Conservation (phyloP, 2,888 invertebrate genomes). For the Mimas tiliae region DNA sequence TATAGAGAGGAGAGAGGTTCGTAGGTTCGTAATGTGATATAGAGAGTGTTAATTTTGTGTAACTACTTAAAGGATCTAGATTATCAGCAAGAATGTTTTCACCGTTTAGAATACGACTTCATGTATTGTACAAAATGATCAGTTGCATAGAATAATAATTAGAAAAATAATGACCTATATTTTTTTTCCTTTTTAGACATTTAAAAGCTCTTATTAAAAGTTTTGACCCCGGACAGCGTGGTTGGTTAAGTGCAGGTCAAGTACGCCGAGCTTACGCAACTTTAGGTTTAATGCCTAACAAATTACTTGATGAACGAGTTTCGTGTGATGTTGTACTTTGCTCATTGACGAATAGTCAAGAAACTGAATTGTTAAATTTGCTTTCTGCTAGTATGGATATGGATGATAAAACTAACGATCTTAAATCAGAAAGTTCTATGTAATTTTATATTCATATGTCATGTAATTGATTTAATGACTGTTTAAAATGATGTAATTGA, state of each 20-base stretch:
- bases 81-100: too few relatives aligned
- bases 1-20: too few relatives aligned
- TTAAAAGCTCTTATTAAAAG: slow-evolving; percentile 70
- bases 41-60: too few relatives aligned
- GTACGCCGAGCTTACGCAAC: slow-evolving; percentile 61
- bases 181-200: slow-evolving; percentile 52
- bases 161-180: too few relatives aligned
- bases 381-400: slow-evolving; percentile 52
- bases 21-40: too few relatives aligned
- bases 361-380: slow-evolving; percentile 57
- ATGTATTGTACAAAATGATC: too few relatives aligned
- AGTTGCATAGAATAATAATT: too few relatives aligned
- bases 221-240: slow-evolving; percentile 74
- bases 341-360: slow-evolving; percentile 56
- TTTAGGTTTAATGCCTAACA: slow-evolving; percentile 57
- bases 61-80: too few relatives aligned
- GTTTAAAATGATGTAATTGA: too few relatives aligned
- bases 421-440: slow-evolving; percentile 22
- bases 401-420: slow-evolving; percentile 32
- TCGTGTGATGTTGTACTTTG: slow-evolving; percentile 51
- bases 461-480: too few relatives aligned
- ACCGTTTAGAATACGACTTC: too few relatives aligned
- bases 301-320: slow-evolving; percentile 51
- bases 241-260: slow-evolving; percentile 73
- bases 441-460: too few relatives aligned